Evolutionary conservation across 2,888 invertebrate genomes (phyloP).

Genomic region (Ectropis crepuscularia): DNA sequence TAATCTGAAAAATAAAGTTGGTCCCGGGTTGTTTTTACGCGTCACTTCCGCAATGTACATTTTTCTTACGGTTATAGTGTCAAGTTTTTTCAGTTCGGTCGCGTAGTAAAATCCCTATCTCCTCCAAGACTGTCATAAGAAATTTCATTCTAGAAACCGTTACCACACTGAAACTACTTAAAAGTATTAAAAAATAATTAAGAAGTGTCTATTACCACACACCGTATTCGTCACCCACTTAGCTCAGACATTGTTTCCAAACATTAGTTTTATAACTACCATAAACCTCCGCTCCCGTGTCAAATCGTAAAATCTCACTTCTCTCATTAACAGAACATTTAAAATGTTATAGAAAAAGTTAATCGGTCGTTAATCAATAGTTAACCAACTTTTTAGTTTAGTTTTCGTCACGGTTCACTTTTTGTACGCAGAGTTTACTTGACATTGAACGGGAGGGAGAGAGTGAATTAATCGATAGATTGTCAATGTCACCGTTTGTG

Average conservation of each 20-base stretch:
- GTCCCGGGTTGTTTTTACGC: too few relatives aligned
- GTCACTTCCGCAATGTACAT: too few relatives aligned
- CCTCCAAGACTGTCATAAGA: too few relatives aligned
- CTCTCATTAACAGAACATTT: slow-evolving; percentile 70
- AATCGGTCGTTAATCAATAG: slow-evolving; percentile 42
- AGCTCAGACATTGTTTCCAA: slow-evolving; percentile 48
- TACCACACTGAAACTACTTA: too few relatives aligned
- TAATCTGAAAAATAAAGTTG: too few relatives aligned
- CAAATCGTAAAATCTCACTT: slow-evolving; percentile 74
- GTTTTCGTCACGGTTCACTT: slow-evolving; percentile 36
- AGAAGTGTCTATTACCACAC: slow-evolving; percentile 30
- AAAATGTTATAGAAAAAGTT: slow-evolving; percentile 47
- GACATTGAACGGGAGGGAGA: slow-evolving; percentile 35
- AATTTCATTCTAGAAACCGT: too few relatives aligned
- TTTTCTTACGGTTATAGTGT: too few relatives aligned
- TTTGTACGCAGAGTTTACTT: slow-evolving; percentile 26
- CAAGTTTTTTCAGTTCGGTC: too few relatives aligned
- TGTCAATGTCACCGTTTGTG: slow-evolving; percentile 24
- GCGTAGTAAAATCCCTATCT: too few relatives aligned
- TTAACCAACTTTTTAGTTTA: slow-evolving; percentile 23
- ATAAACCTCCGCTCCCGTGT: slow-evolving; percentile 65
- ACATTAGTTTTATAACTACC: slow-evolving; percentile 60
- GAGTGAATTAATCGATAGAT: slow-evolving; percentile 29
- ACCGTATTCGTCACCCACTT: slow-evolving; percentile 39
- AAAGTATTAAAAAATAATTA: too few relatives aligned